phyloP scores from a whole-genome alignment of 2,113 vertebrate species.

The Thryonomys swinderianus region DNA sequence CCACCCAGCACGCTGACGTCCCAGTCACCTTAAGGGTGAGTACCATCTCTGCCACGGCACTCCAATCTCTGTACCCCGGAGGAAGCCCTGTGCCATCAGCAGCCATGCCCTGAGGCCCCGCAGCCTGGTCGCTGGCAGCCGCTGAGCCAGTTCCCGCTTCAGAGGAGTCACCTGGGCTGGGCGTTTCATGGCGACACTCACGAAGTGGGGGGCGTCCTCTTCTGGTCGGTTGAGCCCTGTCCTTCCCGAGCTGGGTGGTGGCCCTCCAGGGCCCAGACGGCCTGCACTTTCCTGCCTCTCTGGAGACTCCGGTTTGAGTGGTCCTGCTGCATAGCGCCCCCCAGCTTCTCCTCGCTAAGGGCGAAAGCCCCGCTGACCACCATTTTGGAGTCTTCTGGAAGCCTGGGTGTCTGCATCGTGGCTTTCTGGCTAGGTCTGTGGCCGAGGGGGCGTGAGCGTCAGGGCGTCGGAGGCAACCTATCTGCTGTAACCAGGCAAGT shows the following conservation, averaged over 20 bases:
- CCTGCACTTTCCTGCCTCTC: background rate
- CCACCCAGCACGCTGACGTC: background rate
- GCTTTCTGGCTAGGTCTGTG: background rate
- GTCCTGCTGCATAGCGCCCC: background rate
- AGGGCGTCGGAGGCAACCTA: too few relatives aligned
- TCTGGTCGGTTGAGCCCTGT: too few relatives aligned
- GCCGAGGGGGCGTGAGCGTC: accelerated
- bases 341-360: background rate
- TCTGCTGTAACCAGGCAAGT: accelerated
- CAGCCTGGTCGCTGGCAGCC: background rate
- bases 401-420: accelerated
- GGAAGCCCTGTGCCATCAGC: background rate
- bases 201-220: accelerated
- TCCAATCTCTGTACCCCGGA: background rate
- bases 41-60: background rate
- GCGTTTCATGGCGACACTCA: accelerated
- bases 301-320: too few relatives aligned
- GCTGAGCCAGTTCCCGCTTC: accelerated
- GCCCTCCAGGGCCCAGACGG: accelerated
- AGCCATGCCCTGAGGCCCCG: accelerated
- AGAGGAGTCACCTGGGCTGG: accelerated
- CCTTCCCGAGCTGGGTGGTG: background rate
- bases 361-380: background rate
- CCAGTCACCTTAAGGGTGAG: background rate
- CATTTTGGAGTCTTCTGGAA: background rate